phyloP scores from a whole-genome alignment of 2,113 vertebrate genomes.

The Actenoides hombroni region DNA sequence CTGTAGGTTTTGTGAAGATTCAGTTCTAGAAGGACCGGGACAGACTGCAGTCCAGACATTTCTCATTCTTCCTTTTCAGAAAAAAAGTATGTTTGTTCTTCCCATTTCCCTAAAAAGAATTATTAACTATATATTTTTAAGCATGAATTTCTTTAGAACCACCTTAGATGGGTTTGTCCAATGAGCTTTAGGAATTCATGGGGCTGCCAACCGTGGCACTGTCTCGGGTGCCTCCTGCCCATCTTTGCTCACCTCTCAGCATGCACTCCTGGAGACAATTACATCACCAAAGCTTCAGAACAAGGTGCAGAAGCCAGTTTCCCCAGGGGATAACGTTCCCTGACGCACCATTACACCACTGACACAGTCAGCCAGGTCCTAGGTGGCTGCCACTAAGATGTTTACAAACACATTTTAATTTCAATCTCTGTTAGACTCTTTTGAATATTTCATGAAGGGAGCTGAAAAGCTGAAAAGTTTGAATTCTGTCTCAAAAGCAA shows the following conservation, averaged over 20 bases:
- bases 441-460: neutral
- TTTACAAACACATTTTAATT: neutral
- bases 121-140: neutral
- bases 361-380: neutral
- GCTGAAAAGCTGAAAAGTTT: neutral
- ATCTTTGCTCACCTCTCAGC: neutral
- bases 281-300: neutral
- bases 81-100: neutral
- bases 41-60: neutral
- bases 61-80: neutral
- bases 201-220: neutral
- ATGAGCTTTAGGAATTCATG: neutral
- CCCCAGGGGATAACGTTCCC: neutral
- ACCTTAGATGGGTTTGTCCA: neutral
- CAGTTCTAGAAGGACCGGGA: neutral
- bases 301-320: neutral
- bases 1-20: neutral
- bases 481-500: neutral
- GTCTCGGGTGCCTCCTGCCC: neutral
- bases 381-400: neutral
- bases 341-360: neutral
- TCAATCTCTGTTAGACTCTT: neutral
- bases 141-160: neutral
- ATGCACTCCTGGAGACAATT: fast-evolving
- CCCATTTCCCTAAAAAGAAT: neutral